phyloP scores from a whole-genome alignment of 2,797 vertebrate genomes.

The Falco cherrug region DNA sequence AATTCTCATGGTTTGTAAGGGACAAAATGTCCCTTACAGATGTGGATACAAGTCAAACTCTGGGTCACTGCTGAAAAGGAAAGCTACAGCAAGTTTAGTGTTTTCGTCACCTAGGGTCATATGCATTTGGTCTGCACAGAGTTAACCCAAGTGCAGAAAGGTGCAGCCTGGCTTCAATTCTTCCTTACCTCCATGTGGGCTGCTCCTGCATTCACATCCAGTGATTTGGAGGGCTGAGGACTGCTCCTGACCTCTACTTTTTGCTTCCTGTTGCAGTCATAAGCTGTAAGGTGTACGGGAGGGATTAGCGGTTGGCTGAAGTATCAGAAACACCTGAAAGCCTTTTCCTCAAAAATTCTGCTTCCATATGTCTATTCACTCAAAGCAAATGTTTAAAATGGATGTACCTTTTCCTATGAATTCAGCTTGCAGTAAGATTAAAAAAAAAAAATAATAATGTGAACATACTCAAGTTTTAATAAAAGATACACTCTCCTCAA shows the following conservation, averaged over 20 bases:
- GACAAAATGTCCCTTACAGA: background rate
- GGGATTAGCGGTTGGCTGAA: background rate
- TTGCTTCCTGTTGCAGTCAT: background rate
- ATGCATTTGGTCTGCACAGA: background rate
- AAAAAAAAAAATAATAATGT: background rate
- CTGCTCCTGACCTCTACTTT: background rate
- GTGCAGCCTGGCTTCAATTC: background rate
- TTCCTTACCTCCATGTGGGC: background rate
- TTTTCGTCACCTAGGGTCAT: rapidly evolving
- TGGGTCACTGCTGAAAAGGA: background rate
- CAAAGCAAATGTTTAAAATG: background rate
- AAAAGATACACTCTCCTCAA: background rate
- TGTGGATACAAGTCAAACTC: background rate
- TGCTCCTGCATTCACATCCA: background rate
- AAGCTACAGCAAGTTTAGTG: background rate
- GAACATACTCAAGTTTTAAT: background rate
- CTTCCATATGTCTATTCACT: background rate
- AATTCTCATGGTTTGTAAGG: background rate
- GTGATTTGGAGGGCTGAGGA: background rate
- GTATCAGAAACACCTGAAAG: background rate
- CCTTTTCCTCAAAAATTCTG: background rate
- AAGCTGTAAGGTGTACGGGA: background rate
- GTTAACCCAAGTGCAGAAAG: background rate
- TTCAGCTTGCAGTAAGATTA: background rate
- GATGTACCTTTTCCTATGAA: background rate